Percentiles rank a stretch among this genome's conserved stretches.
Conservation (phyloP, 2,797 vertebrate genomes). For the Schizopygopsis malacanthus region DNA sequence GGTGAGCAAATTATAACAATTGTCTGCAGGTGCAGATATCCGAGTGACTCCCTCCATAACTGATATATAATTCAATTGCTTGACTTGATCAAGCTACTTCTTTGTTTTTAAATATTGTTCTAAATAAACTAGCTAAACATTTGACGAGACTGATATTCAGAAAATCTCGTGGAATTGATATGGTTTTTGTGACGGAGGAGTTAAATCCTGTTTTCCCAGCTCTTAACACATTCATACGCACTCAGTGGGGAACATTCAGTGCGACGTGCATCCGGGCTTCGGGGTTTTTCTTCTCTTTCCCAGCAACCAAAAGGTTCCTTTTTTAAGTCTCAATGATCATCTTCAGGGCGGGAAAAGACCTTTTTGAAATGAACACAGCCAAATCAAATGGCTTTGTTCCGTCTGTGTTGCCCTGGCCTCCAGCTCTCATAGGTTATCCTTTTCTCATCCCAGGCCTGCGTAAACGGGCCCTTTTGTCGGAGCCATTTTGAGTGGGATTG, state of each 20-base stretch:
- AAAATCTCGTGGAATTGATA: slow-evolving; percentile 12
- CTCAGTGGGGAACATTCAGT: slow-evolving; percentile 80
- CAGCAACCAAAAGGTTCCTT: slow-evolving; percentile 37
- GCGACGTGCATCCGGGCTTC: slow-evolving; percentile 82
- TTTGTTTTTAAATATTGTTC: slow-evolving; percentile 4
- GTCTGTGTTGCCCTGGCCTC: slow-evolving; percentile 80
- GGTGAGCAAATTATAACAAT: not conserved
- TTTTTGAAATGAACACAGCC: slow-evolving; percentile 83
- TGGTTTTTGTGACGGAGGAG: not conserved
- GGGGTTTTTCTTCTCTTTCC: slow-evolving; percentile 75
- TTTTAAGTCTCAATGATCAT: slow-evolving; percentile 50
- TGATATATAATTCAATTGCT: no score
- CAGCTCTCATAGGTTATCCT: slow-evolving; percentile 66
- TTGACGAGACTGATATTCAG: slow-evolving; percentile 20
- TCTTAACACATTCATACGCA: slow-evolving; percentile 65
- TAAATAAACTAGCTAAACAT: slow-evolving; percentile 11
- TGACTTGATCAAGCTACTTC: not conserved
- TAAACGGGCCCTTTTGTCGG: slow-evolving; percentile 56
- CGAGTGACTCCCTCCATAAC: not conserved
- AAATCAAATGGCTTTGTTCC: slow-evolving; percentile 66
- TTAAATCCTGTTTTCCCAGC: slow-evolving; percentile 44
- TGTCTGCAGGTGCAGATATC: not conserved
- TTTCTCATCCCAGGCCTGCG: slow-evolving; percentile 55
- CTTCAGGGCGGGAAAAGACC: slow-evolving; percentile 48
- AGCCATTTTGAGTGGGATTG: slow-evolving; percentile 51